phyloP scores from a whole-genome alignment of 1,140 invertebrate genomes.

The Caenorhabditis latens region DNA sequence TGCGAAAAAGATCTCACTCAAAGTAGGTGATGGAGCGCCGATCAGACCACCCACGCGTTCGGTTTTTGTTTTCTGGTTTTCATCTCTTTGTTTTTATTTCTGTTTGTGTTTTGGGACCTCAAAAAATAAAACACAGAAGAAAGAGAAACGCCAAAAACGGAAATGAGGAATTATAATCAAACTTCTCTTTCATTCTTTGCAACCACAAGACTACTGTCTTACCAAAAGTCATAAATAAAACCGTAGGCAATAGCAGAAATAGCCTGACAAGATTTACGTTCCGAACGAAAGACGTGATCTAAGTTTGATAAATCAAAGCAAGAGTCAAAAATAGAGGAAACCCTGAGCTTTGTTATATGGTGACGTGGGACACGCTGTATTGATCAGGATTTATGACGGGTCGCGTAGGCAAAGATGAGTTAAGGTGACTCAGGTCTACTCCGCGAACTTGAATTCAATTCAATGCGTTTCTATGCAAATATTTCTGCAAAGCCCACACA shows the following conservation, averaged over 20 bases:
- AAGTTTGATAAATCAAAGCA: conserved; percentile 45
- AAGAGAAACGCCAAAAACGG: neutral
- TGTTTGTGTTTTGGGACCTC: neutral
- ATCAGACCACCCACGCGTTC: conserved; percentile 49
- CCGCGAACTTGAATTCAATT: conserved; percentile 42
- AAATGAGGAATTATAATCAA: conserved; percentile 9
- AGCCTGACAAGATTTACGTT: conserved; percentile 32
- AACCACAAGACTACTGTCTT: neutral
- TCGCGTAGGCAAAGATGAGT: conserved; percentile 33
- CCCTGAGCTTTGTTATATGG: neutral
- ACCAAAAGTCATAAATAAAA: conserved; percentile 41
- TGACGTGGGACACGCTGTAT: conserved; percentile 44
- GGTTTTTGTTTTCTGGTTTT: conserved; percentile 31
- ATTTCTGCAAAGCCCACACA: neutral
- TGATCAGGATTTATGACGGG: conserved; percentile 47
- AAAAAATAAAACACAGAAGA: neutral
- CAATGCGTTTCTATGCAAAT: conserved; percentile 32
- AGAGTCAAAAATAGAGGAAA: neutral
- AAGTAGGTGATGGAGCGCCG: neutral
- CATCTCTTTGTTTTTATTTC: neutral
- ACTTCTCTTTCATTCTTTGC: neutral
- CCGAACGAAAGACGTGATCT: conserved; percentile 1
- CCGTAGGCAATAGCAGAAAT: neutral
- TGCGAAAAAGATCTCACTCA: conserved; percentile 16
- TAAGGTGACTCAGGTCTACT: conserved; percentile 7